Percentiles rank a stretch among this genome's conserved stretches.
Conservation (phyloP, 2,113 vertebrate species). For the Gallinago paraguaiae region DNA sequence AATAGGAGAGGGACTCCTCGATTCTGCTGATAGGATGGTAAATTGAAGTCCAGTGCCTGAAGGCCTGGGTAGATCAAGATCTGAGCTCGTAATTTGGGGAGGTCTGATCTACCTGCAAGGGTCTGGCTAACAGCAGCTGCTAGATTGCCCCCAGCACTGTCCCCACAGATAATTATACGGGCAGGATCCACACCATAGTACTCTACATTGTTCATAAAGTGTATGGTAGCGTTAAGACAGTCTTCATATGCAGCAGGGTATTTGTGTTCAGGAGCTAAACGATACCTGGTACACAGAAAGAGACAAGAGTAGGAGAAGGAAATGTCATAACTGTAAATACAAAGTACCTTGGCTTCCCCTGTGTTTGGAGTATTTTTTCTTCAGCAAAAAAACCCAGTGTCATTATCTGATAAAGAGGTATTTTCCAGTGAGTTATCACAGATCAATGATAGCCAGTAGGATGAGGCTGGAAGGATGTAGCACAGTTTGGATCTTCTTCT, state of each 20-base stretch:
- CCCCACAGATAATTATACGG: conserved; percentile 76
- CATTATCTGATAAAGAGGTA: background rate
- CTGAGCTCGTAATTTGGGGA: conserved; percentile 79
- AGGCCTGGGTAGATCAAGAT: conserved; percentile 79
- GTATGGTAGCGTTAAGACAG: conserved; percentile 72
- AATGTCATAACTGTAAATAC: background rate
- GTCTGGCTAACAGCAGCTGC: conserved; percentile 76
- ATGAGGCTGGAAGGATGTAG: background rate
- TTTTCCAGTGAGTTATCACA: background rate
- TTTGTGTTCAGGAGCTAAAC: conserved; percentile 79
- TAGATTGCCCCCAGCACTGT: conserved; percentile 79
- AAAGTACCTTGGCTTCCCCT: background rate
- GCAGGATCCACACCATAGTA: conserved; percentile 76
- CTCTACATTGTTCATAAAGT: conserved; percentile 78
- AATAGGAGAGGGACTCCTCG: conserved; percentile 74
- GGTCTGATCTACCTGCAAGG: conserved; percentile 50
- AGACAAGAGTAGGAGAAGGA: background rate
- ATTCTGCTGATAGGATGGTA: conserved; percentile 84
- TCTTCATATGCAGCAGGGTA: conserved; percentile 75
- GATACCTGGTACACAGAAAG: conserved; percentile 50
- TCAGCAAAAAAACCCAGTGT: background rate
- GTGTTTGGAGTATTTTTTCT: background rate
- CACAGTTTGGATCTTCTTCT: background rate
- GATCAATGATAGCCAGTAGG: background rate
- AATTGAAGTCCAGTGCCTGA: conserved; percentile 79